A percentile compares a stretch with the other conserved stretches of the same genome.
Conservation (phyloP, 2,113 vertebrate species). For the Gobiocypris rarus region DNA sequence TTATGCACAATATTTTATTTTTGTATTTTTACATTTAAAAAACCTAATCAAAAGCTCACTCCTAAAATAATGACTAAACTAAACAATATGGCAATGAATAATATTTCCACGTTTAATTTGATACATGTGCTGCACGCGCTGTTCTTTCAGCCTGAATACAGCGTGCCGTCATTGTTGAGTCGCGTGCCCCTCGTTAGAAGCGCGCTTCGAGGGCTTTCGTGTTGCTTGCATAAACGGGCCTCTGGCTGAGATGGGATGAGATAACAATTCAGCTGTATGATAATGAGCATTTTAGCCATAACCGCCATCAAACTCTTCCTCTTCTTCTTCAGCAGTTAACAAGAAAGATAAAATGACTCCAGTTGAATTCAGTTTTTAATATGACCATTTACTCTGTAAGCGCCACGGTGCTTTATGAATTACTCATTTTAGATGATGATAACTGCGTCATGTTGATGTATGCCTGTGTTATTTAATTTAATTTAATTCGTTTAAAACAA, state of each 20-base stretch:
- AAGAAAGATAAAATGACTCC: background rate
- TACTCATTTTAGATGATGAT: background rate
- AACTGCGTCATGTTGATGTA: background rate
- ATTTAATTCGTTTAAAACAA: background rate
- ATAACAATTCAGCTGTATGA: slow-evolving; percentile 79
- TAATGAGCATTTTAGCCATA: slow-evolving; percentile 64
- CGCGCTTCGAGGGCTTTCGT: slow-evolving; percentile 58
- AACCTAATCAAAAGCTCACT: background rate
- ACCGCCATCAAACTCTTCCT: slow-evolving; percentile 18
- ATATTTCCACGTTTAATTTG: slow-evolving; percentile 34
- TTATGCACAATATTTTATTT: background rate
- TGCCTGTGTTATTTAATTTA: background rate
- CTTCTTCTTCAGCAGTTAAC: background rate
- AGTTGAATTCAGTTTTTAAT: background rate
- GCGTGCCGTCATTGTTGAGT: slow-evolving; percentile 72
- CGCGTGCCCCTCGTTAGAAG: slow-evolving; percentile 67
- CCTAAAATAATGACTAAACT: background rate
- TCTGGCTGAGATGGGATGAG: slow-evolving; percentile 47
- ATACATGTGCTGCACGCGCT: slow-evolving; percentile 58
- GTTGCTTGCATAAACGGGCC: slow-evolving; percentile 65
- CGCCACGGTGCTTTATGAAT: background rate
- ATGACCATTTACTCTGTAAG: background rate
- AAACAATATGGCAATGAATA: background rate
- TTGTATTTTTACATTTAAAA: background rate
- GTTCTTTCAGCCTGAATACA: slow-evolving; percentile 63